These are phyloP conservation scores for Sminthopsis crassicaudata DNA, from an alignment of 2,113 vertebrate genomes.

Conservation along the genomic window DNA sequence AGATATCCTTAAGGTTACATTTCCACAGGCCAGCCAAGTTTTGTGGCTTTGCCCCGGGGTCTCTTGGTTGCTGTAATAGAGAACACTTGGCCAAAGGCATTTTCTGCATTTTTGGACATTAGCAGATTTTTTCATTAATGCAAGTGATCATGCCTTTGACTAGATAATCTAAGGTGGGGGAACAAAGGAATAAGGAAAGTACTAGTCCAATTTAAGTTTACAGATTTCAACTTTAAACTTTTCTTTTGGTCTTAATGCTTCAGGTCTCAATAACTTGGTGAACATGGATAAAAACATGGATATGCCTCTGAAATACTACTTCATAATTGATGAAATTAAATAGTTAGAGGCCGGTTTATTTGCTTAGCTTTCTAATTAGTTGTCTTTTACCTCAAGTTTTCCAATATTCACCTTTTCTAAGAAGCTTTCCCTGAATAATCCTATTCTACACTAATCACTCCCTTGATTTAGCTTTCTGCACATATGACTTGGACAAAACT, in stretches of 20 bases:
- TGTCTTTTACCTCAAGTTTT: neutral
- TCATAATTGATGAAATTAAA: neutral
- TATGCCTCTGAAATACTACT: conserved; percentile 20
- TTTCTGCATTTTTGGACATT: conserved; percentile 36
- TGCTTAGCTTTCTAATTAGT: neutral
- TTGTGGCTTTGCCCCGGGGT: conserved; percentile 51
- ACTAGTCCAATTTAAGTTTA: neutral
- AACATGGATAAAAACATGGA: conserved; percentile 13
- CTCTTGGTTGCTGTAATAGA: conserved; percentile 25
- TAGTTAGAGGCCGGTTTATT: neutral
- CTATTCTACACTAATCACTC: neutral
- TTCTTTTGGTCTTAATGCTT: conserved; percentile 13
- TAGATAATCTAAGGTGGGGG: conserved; percentile 14
- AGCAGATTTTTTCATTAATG: conserved; percentile 51
- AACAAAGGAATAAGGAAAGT: neutral
- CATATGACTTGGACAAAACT: neutral
- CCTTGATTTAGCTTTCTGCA: neutral
- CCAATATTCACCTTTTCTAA: conserved; percentile 2
- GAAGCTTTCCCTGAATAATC: neutral
- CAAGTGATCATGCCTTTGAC: conserved; percentile 45
- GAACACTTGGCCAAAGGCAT: conserved; percentile 30
- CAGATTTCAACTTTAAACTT: conserved; percentile 28
- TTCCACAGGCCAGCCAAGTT: conserved; percentile 77
- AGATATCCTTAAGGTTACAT: conserved; percentile 78
- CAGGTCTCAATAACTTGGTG: neutral